A percentile compares a stretch with the other conserved stretches of the same genome.
Conservation (phyloP, 1,140 invertebrate genomes). For the Aphelinus atriplicis region DNA sequence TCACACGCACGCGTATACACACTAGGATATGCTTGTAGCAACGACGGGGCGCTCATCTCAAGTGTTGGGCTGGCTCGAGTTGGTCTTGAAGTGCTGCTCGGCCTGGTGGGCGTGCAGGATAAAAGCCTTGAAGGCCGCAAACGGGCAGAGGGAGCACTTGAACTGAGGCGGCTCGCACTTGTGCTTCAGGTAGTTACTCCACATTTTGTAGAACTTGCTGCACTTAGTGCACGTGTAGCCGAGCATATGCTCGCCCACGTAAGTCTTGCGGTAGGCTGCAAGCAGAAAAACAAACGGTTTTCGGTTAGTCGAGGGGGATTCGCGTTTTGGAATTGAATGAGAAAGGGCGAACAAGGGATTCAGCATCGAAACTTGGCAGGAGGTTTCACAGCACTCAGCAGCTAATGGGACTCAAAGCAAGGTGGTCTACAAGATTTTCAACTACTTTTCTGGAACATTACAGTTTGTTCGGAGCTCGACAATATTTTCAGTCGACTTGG, state of each 20-base stretch:
- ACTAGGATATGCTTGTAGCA: no score
- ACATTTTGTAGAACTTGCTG: conserved; percentile 68
- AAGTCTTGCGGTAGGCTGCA: conserved; percentile 66
- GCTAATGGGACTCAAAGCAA: conserved; percentile 29
- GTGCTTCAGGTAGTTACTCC: conserved; percentile 66
- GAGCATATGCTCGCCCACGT: conserved; percentile 64
- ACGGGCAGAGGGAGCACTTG: conserved; percentile 63
- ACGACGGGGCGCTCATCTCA: no score
- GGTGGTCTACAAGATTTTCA: conserved; percentile 13
- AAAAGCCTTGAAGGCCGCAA: conserved; percentile 65
- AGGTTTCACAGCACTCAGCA: conserved; percentile 15
- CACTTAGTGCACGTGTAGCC: conserved; percentile 66
- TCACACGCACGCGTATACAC: no score
- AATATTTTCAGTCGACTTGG: no score
- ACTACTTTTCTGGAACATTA: conserved; percentile 17
- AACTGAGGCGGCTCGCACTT: conserved; percentile 65
- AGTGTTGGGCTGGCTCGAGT: conserved; percentile 45
- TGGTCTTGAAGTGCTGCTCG: conserved; percentile 64
- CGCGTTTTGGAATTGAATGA: no score
- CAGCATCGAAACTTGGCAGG: conserved; percentile 51
- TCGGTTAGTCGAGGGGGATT: no score
- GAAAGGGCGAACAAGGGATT: neutral
- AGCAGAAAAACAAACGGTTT: conserved; percentile 50
- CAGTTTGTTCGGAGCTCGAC: neutral
- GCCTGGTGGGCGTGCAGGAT: conserved; percentile 65